Base-by-base conservation (phyloP, 2,888 invertebrate genomes). In the Parnassius apollo region DNA sequence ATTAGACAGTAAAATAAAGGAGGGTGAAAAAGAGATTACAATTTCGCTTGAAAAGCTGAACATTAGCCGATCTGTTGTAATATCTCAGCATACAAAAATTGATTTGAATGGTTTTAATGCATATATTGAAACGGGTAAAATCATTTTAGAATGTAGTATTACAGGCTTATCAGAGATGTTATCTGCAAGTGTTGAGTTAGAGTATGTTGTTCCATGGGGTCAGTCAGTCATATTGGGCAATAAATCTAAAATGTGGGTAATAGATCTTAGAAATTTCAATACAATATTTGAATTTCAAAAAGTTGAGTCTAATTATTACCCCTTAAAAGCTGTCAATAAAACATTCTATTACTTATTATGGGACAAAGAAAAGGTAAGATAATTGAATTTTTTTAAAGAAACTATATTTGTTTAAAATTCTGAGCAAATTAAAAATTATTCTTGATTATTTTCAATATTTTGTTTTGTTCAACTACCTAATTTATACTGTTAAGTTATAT, bases 301-400 rank as follows among this genome's bases (percentile, higher is more conserved):
- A 57, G 67, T 60, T 52, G 73, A 69, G 13, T 69, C 57, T 48
- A 73, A 75, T 64, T 85, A 80, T 68, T 77, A 78, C 66, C 87
- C 88, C 46, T 66, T 91, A 12, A 68, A 70, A 51, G 71, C 75
- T 13, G 61, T 79, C 56, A 77, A 84, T 63, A 77, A 83, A 71
- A 67, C 68, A 42, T 83, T 91, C 54, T 91, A 88, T 66, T 91
- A 82, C 67, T 60, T 89, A 44, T 53, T 76, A 58, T 81, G 81
- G 77, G 71, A 70, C 67, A 72, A 75, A 42, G 69, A 76, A 11
- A 78, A 85, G 83, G 90, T 89, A 77, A 75, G 62, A 65, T 49
- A 7, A 44, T 54, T 35, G 7, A 0, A 42, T 51, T 59, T n/a
- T 53, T 49, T 42, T 46, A 55, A 42, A 53, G 35, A 35, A 35